Percentiles rank a stretch among this genome's conserved stretches.
Evolutionary conservation across 2,888 invertebrate species (phyloP).

Genomic region (Hypolimnas misippus): DNA sequence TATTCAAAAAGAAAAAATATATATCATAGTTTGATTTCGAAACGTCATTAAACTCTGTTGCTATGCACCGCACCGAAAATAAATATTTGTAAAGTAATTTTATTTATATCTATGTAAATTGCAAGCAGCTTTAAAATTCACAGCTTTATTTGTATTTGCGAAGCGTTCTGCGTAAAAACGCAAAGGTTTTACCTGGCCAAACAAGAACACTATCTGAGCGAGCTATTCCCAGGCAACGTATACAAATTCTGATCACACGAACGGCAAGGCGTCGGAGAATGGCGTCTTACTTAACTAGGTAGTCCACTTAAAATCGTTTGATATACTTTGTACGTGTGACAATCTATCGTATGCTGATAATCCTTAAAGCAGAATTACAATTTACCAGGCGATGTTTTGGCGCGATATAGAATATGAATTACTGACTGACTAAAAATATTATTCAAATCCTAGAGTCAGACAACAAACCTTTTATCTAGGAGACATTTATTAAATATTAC

Average conservation of each 20-base stretch:
- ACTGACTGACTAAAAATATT: background rate
- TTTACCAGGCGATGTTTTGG: background rate
- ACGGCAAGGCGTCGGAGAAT: conserved; percentile 51
- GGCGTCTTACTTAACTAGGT: conserved; percentile 48
- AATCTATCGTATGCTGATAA: conserved; percentile 22
- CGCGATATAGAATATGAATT: background rate
- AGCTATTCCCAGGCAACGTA: conserved; percentile 76
- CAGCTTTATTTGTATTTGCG: conserved; percentile 74
- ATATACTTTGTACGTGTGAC: conserved; percentile 36
- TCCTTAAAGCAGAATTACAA: conserved; percentile 16
- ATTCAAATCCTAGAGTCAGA: background rate
- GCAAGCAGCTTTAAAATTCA: conserved; percentile 63
- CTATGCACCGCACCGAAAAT: conserved; percentile 38
- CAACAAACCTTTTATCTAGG: too few relatives aligned
- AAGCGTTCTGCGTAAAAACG: conserved; percentile 74
- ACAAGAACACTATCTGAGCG: conserved; percentile 71
- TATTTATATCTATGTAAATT: conserved; percentile 65
- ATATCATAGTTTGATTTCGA: background rate
- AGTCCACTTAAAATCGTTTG: conserved; percentile 42
- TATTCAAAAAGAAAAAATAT: background rate
- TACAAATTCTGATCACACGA: conserved; percentile 80
- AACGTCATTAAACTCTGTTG: conserved; percentile 37
- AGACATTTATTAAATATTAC: too few relatives aligned
- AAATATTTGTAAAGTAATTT: conserved; percentile 56
- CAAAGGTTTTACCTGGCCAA: conserved; percentile 75